phyloP scores from a whole-genome alignment of 2,888 invertebrate species.

The Drosophila vallismaia region DNA sequence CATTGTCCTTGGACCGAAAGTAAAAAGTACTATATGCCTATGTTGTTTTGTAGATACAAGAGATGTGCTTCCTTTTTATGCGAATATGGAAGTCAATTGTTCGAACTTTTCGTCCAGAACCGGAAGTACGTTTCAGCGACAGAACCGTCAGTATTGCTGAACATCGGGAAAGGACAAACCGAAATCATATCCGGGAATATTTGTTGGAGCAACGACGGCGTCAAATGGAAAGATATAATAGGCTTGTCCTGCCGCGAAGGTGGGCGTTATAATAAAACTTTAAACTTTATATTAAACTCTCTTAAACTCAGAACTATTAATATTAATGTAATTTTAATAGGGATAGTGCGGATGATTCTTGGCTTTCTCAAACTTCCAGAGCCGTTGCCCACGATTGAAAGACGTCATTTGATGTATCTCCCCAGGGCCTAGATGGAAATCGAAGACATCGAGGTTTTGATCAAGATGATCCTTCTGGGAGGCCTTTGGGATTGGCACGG shows the following conservation, averaged over 20 bases:
- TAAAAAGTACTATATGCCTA: not conserved
- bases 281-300: not conserved
- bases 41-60: not conserved
- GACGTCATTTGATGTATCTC: constrained; percentile 84
- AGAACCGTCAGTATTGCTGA: constrained; percentile 5
- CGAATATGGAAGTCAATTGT: constrained; percentile 10
- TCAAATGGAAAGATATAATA: constrained; percentile 3
- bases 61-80: constrained; percentile 4
- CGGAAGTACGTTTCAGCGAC: constrained; percentile 10
- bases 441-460: constrained; percentile 86
- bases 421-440: constrained; percentile 85
- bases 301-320: not conserved
- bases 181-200: constrained; percentile 17
- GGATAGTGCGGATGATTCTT: constrained; percentile 78
- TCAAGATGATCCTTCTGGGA: constrained; percentile 84
- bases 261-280: not conserved
- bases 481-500: constrained; percentile 86
- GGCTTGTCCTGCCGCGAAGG: constrained; percentile 1
- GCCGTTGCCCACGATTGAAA: constrained; percentile 82
- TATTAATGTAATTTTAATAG: constrained; percentile 46
- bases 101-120: not conserved
- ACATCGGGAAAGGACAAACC: constrained; percentile 6
- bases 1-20: constrained; percentile 87
- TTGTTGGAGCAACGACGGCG: constrained; percentile 3
- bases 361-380: constrained; percentile 67